Evolutionary conservation across 2,888 invertebrate species (phyloP).

Genomic region (Synergus gifuensis): DNA sequence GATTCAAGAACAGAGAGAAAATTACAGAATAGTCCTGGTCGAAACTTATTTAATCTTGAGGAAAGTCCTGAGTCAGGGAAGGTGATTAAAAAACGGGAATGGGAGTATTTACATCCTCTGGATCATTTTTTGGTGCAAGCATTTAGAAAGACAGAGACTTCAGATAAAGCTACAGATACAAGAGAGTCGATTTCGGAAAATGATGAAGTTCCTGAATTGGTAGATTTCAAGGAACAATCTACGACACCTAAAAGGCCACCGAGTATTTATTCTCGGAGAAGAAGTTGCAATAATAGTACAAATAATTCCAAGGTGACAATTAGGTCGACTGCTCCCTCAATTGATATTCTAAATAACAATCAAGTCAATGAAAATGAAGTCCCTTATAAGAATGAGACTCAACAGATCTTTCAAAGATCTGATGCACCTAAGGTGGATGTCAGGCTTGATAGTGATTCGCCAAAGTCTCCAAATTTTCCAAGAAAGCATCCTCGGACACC

Average conservation of each 20-base stretch:
- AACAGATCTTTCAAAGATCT: neutral
- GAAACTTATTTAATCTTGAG: constrained; percentile 64
- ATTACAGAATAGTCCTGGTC: constrained; percentile 52
- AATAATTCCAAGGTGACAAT: neutral
- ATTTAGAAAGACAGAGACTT: constrained; percentile 53
- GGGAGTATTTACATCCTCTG: constrained; percentile 62
- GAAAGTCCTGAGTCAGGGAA: constrained; percentile 59
- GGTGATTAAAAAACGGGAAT: constrained; percentile 52
- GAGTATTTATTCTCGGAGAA: neutral
- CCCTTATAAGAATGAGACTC: neutral
- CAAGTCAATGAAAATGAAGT: neutral
- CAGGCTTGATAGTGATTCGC: constrained; percentile 26
- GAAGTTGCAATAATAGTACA: neutral
- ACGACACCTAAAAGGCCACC: neutral
- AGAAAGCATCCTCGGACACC: neutral
- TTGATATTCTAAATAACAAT: neutral
- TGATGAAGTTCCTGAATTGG: constrained; percentile 28
- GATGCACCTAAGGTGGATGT: neutral
- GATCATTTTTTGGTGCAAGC: constrained; percentile 67
- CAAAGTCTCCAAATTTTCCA: neutral
- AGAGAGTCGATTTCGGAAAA: constrained; percentile 1
- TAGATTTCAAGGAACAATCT: constrained; percentile 38
- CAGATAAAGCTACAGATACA: constrained; percentile 63
- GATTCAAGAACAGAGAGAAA: constrained; percentile 52
- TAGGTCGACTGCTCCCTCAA: neutral